Conservation (phyloP, 2,888 invertebrate species). For the Frankliniella fusca region DNA sequence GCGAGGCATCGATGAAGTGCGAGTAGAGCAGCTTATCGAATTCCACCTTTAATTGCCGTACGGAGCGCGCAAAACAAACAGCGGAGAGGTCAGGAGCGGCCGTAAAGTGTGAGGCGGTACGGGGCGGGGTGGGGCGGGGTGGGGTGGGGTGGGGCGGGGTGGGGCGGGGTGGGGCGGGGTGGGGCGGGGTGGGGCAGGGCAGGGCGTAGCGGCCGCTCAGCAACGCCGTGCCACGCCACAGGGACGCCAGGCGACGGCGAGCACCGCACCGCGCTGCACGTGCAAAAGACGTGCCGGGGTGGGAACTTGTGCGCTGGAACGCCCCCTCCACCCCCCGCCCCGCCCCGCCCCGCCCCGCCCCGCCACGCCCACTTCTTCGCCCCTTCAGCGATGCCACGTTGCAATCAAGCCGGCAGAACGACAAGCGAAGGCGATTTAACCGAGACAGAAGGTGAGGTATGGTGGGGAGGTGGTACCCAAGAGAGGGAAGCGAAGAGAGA, state of each 20-base stretch:
- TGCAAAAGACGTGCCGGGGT: constrained; percentile 5
- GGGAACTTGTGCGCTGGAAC: not conserved
- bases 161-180: not conserved
- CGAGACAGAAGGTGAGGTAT: not conserved
- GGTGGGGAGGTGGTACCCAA: not conserved
- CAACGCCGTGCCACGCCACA: not conserved
- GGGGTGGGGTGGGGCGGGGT: not conserved
- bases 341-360: not conserved
- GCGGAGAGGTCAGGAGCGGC: constrained; percentile 15
- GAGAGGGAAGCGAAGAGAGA: not conserved
- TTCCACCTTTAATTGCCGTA: constrained; percentile 12
- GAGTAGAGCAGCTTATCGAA: constrained; percentile 23
- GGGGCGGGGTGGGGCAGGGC: not conserved
- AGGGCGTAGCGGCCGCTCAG: not conserved
- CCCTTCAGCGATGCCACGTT: not conserved
- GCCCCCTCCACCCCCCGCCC: not conserved
- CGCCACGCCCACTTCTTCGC: not conserved
- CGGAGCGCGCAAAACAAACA: constrained; percentile 18
- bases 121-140: not conserved
- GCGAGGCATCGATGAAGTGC: not conserved
- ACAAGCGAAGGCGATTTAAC: constrained; percentile 18
- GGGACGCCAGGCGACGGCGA: not conserved
- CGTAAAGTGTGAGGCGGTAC: not conserved
- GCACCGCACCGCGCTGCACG: not conserved
- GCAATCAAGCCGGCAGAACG: constrained; percentile 14